phyloP scores from a whole-genome alignment of 2,113 vertebrate species.

The Anser cygnoides region DNA sequence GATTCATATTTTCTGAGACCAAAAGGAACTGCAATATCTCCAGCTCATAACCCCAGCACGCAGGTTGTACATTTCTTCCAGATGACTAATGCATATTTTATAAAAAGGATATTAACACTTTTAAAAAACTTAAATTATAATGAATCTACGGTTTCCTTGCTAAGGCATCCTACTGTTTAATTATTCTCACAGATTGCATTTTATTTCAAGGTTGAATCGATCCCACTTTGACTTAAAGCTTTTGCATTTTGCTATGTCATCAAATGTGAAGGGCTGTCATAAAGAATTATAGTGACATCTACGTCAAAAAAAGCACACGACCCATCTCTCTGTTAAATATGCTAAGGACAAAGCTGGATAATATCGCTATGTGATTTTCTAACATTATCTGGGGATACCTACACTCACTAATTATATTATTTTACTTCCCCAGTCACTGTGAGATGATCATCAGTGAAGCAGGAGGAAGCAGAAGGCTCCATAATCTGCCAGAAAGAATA shows the following conservation, averaged over 20 bases:
- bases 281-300: background rate
- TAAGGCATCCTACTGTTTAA: background rate
- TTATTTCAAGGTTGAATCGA: background rate
- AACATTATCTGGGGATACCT: background rate
- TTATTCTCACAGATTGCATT: background rate
- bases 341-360: background rate
- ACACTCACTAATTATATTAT: background rate
- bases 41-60: background rate
- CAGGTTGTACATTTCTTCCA: background rate
- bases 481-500: slow-evolving; percentile 3
- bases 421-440: background rate
- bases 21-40: background rate
- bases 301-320: slow-evolving; percentile 5
- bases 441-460: background rate
- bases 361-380: background rate
- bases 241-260: background rate
- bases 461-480: slow-evolving; percentile 21
- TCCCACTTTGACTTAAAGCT: background rate
- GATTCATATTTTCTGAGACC: background rate
- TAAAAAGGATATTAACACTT: background rate
- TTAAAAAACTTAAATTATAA: background rate
- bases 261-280: background rate
- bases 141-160: background rate
- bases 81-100: background rate
- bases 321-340: background rate